Percentiles rank a stretch among this genome's conserved stretches.
phyloP scores from a whole-genome alignment of 2,797 vertebrate genomes.

The Hirundo rustica region DNA sequence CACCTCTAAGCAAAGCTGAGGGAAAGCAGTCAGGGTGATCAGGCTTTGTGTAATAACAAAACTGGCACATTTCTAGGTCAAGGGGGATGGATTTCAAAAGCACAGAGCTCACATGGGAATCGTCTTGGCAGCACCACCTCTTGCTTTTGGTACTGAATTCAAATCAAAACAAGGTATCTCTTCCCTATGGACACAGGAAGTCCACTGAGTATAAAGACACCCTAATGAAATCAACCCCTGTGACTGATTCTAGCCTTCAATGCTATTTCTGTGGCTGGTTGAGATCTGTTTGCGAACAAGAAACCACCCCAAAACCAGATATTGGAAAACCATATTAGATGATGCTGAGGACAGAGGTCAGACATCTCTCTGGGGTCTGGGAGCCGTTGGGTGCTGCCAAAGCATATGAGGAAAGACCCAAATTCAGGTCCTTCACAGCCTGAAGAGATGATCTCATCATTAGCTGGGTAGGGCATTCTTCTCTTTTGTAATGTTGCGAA shows the following conservation, averaged over 20 bases:
- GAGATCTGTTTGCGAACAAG: neutral
- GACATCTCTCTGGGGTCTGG: neutral
- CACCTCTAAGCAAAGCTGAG: neutral
- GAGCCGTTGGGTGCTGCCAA: neutral
- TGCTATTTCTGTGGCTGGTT: neutral
- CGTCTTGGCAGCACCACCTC: neutral
- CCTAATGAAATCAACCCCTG: neutral
- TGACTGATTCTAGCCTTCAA: neutral
- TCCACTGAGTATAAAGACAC: neutral
- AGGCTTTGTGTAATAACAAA: neutral
- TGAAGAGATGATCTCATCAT: neutral
- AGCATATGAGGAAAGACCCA: neutral
- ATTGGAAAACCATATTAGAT: neutral
- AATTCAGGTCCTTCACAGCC: neutral
- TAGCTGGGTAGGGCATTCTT: rapidly evolving
- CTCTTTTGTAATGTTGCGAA: neutral
- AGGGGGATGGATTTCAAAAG: neutral
- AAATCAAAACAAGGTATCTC: neutral
- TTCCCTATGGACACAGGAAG: neutral
- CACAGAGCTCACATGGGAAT: neutral
- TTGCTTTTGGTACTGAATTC: neutral
- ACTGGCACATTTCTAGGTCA: neutral
- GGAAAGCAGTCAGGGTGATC: neutral
- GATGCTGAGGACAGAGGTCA: neutral
- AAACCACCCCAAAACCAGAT: neutral